phyloP scores from a whole-genome alignment of 2,888 invertebrate species.

The Tortricodes alternella region DNA sequence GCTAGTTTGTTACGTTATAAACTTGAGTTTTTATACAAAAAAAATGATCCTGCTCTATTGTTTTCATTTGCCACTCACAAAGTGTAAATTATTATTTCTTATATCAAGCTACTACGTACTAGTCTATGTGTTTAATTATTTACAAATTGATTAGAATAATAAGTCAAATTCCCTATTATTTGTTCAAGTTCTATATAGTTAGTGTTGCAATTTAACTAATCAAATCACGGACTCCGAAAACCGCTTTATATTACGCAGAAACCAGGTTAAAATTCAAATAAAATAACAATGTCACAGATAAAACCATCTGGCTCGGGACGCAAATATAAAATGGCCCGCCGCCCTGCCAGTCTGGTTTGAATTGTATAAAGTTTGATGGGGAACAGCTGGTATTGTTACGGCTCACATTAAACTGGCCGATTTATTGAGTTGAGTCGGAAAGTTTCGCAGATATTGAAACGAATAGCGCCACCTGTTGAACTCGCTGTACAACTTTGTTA shows the following conservation, averaged over 20 bases:
- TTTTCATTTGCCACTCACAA: too few species aligned
- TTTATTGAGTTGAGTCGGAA: constrained; percentile 76
- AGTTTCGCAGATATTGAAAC: constrained; percentile 81
- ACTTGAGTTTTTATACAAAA: too few species aligned
- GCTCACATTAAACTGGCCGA: constrained; percentile 60
- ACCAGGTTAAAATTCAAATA: constrained; percentile 62
- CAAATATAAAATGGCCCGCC: constrained; percentile 55
- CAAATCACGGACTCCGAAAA: constrained; percentile 34
- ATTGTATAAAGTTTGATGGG: constrained; percentile 38
- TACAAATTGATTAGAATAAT: too few species aligned
- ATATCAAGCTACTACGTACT: too few species aligned
- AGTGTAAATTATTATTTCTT: too few species aligned
- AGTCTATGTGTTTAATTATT: too few species aligned
- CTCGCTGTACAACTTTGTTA: constrained; percentile 71
- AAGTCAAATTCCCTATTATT: too few species aligned
- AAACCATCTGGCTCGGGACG: constrained; percentile 73
- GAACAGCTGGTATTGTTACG: constrained; percentile 34
- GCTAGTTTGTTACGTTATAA: neutral
- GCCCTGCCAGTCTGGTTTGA: constrained; percentile 35
- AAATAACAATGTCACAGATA: constrained; percentile 60
- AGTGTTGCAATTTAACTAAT: neutral
- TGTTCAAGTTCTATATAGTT: neutral
- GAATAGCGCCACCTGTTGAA: constrained; percentile 79
- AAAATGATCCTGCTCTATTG: too few species aligned
- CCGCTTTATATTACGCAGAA: constrained; percentile 37